phyloP scores from a whole-genome alignment of 2,888 invertebrate species.

The Ischnus inquisitorius region DNA sequence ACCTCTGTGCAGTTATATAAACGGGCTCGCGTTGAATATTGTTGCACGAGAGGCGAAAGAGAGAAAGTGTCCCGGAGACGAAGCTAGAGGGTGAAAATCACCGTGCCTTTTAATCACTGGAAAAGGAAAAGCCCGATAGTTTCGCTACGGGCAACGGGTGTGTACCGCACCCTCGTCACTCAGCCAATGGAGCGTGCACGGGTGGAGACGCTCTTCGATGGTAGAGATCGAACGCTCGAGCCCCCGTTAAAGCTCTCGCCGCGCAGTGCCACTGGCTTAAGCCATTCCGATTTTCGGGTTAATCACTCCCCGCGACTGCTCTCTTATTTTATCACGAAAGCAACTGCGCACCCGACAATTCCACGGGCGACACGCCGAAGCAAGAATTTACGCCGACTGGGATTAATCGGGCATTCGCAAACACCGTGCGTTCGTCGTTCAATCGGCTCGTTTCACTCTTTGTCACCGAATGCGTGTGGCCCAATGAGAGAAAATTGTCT shows the following conservation, averaged over 20 bases:
- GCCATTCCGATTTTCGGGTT: slow-evolving; percentile 75
- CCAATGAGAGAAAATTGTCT: slow-evolving; percentile 13
- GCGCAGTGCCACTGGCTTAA: slow-evolving; percentile 59
- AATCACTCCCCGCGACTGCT: slow-evolving; percentile 72
- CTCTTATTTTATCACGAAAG: slow-evolving; percentile 65
- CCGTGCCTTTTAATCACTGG: slow-evolving; percentile 69
- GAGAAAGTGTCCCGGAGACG: slow-evolving; percentile 23
- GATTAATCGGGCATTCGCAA: slow-evolving; percentile 61
- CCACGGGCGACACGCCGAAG: not conserved
- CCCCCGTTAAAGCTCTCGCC: slow-evolving; percentile 64
- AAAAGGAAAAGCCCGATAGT: slow-evolving; percentile 60
- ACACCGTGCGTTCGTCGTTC: slow-evolving; percentile 38
- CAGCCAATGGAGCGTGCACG: slow-evolving; percentile 73
- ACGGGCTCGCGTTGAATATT: slow-evolving; percentile 63
- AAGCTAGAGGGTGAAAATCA: slow-evolving; percentile 58
- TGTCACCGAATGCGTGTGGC: not conserved
- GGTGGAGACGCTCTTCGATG: slow-evolving; percentile 71
- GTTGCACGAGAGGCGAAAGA: slow-evolving; percentile 53
- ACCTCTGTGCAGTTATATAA: not conserved
- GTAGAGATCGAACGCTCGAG: slow-evolving; percentile 68
- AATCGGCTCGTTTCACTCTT: not conserved
- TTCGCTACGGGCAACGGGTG: slow-evolving; percentile 55
- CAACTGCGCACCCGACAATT: slow-evolving; percentile 47
- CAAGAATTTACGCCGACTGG: slow-evolving; percentile 45
- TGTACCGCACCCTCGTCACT: slow-evolving; percentile 73